These are phyloP conservation scores for Enoplolaimus lenunculus DNA, from an alignment of 2,888 invertebrate species.

Conservation along the genomic window DNA sequence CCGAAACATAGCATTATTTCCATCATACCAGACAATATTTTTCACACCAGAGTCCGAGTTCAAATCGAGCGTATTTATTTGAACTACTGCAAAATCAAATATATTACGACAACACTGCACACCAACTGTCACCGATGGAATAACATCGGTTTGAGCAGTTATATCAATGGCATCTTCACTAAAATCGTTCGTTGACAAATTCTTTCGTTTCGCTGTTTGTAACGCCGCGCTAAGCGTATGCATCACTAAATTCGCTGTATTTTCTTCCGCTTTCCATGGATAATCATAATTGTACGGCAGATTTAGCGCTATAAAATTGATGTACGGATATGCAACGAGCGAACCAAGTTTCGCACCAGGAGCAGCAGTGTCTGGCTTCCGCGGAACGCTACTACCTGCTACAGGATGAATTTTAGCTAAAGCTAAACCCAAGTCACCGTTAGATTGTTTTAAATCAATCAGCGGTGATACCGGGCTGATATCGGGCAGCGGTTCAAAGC, in stretches of 20 bases:
- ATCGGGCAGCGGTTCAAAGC: background rate
- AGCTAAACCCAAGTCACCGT: background rate
- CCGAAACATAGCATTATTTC: slow-evolving; percentile 45
- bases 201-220: slow-evolving; percentile 18
- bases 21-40: slow-evolving; percentile 62
- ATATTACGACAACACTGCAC: slow-evolving; percentile 62
- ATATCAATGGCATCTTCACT: too few relatives aligned
- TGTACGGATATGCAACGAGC: too few relatives aligned
- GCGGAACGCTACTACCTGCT: background rate
- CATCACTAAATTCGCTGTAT: slow-evolving; percentile 22
- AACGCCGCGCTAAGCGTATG: slow-evolving; percentile 23
- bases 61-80: slow-evolving; percentile 55
- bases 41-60: slow-evolving; percentile 48
- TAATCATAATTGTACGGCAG: slow-evolving; percentile 8
- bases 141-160: slow-evolving; percentile 46
- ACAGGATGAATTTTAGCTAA: background rate
- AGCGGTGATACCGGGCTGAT: background rate
- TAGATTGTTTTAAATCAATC: background rate
- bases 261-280: slow-evolving; percentile 23
- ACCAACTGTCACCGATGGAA: slow-evolving; percentile 66
- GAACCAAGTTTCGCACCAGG: too few relatives aligned
- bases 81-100: slow-evolving; percentile 67
- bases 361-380: too few relatives aligned
- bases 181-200: background rate
- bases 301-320: background rate